These are phyloP conservation scores for Leucoma salicis DNA, from an alignment of 2,888 invertebrate genomes.

Conservation along the genomic window DNA sequence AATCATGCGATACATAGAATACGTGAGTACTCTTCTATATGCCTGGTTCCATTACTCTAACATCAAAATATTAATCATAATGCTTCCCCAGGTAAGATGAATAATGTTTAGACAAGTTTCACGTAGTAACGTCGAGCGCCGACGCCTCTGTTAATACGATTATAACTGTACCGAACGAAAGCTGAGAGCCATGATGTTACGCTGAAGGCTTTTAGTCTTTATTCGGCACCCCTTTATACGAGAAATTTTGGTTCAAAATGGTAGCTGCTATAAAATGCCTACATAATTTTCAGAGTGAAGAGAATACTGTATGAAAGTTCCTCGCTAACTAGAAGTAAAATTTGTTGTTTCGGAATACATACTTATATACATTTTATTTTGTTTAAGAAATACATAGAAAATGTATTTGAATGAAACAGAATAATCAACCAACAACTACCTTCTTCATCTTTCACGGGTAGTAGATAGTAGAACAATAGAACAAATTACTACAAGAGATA, in stretches of 20 bases:
- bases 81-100: conserved; percentile 13
- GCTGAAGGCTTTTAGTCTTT: conserved; percentile 40
- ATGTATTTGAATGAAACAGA: no score
- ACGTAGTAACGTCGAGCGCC: conserved; percentile 28
- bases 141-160: conserved; percentile 62
- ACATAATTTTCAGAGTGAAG: not conserved
- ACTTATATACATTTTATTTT: no score
- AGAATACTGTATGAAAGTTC: not conserved
- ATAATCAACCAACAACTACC: no score
- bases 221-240: conserved; percentile 26
- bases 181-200: conserved; percentile 31
- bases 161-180: conserved; percentile 53
- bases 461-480: no score
- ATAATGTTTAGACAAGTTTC: conserved; percentile 19
- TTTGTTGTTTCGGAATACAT: no score
- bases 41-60: not conserved
- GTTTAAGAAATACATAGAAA: no score
- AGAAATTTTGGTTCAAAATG: conserved; percentile 33
- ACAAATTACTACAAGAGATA: no score
- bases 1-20: not conserved
- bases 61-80: conserved; percentile 11
- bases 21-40: not conserved
- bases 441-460: no score
- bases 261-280: not conserved
- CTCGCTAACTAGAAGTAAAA: no score